A percentile compares a stretch with the other conserved stretches of the same genome.
Conservation (phyloP, 2,888 invertebrate genomes). For the Thelaira solivaga region DNA sequence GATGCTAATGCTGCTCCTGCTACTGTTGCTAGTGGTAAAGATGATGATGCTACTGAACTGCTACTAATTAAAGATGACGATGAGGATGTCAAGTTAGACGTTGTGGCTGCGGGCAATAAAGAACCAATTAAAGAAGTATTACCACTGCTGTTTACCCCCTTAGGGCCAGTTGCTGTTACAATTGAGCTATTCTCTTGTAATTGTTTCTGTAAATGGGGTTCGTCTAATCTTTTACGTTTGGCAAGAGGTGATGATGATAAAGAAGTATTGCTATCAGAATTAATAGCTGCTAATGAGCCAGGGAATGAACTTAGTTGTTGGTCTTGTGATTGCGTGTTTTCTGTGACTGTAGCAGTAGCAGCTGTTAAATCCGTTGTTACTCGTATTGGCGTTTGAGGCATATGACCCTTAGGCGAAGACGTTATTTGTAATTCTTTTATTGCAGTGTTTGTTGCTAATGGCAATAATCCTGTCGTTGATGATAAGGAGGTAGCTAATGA, state of each 20-base stretch:
- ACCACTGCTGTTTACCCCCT: constrained; percentile 64
- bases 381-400: constrained; percentile 66
- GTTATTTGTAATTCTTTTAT: constrained; percentile 47
- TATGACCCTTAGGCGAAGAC: constrained; percentile 64
- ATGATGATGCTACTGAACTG: constrained; percentile 25
- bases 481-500: constrained; percentile 23
- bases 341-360: constrained; percentile 58
- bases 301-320: constrained; percentile 28
- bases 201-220: constrained; percentile 34
- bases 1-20: constrained; percentile 63
- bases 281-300: constrained; percentile 33
- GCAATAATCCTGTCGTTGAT: not conserved
- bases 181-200: constrained; percentile 31
- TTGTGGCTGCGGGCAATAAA: constrained; percentile 67
- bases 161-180: constrained; percentile 65
- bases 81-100: constrained; percentile 62
- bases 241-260: constrained; percentile 26
- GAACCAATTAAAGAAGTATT: constrained; percentile 68
- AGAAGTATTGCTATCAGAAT: constrained; percentile 46
- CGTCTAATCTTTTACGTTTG: constrained; percentile 53
- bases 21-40: constrained; percentile 18
- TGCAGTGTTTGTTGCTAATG: constrained; percentile 17
- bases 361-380: constrained; percentile 55
- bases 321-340: constrained; percentile 47
- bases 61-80: constrained; percentile 61